Percentiles rank a stretch among this genome's conserved stretches.
phyloP scores from a whole-genome alignment of 2,113 vertebrate genomes.

The Geococcyx californianus region DNA sequence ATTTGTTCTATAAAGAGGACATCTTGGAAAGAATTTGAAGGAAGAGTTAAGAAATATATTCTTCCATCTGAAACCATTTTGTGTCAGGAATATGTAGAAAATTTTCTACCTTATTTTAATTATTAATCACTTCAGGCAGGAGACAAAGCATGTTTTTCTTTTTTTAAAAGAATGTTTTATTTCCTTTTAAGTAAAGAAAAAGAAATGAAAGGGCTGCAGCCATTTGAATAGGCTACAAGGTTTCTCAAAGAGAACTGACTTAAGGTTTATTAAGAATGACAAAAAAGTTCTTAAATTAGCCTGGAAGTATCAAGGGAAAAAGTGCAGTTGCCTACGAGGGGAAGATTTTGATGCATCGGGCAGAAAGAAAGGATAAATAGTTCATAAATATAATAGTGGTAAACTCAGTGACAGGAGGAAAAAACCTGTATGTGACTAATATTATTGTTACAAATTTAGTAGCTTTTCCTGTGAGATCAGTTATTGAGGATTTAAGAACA shows the following conservation, averaged over 20 bases:
- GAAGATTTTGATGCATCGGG: slow-evolving; percentile 17
- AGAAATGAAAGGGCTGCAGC: not conserved
- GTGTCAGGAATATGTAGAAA: not conserved
- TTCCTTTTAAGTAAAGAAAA: not conserved
- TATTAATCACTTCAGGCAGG: not conserved
- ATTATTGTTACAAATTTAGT: slow-evolving; percentile 56
- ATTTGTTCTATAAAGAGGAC: not conserved
- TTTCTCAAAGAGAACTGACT: not conserved
- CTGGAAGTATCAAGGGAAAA: not conserved
- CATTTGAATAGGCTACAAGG: not conserved
- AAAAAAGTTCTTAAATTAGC: not conserved
- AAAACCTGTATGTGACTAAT: slow-evolving; percentile 15
- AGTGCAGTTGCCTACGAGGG: not conserved
- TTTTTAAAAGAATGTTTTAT: not conserved
- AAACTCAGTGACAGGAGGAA: slow-evolving; percentile 36
- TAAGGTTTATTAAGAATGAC: slow-evolving; percentile 5
- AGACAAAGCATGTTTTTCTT: not conserved
- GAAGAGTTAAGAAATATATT: not conserved
- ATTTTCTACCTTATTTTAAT: not conserved
- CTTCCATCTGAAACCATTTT: not conserved
- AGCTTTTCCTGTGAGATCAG: slow-evolving; percentile 14
- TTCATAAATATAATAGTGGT: slow-evolving; percentile 37
- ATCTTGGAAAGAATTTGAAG: not conserved
- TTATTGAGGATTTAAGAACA: slow-evolving; percentile 22
- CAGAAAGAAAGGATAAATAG: slow-evolving; percentile 33